These are phyloP conservation scores for Rhabdomys pumilio DNA, from an alignment of 2,797 vertebrate species.

Conservation along the genomic window DNA sequence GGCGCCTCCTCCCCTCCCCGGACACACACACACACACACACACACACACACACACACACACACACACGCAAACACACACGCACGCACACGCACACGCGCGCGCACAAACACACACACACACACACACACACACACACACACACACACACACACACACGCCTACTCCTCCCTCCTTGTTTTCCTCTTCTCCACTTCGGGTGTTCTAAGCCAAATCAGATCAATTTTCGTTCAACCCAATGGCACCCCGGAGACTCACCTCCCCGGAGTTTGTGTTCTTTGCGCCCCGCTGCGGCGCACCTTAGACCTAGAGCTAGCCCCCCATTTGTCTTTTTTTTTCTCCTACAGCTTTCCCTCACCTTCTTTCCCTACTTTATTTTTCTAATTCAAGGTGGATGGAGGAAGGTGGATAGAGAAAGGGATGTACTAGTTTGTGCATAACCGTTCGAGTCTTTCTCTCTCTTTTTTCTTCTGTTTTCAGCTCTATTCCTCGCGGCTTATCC, in stretches of 20 bases:
- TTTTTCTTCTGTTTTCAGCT: background rate
- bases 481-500: background rate
- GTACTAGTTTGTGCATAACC: background rate
- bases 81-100: background rate
- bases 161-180: background rate
- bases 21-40: conserved; percentile 19
- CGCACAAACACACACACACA: conserved; percentile 10
- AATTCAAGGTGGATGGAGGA: background rate
- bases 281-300: background rate
- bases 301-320: conserved; percentile 43
- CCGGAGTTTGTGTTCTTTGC: background rate
- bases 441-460: background rate
- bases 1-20: conserved; percentile 56
- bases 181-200: background rate
- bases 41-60: background rate
- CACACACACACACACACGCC: conserved; percentile 9
- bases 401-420: background rate
- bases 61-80: background rate
- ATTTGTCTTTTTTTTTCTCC: background rate
- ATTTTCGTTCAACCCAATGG: conserved; percentile 18
- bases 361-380: conserved; percentile 43
- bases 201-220: conserved; percentile 63
- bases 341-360: background rate
- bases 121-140: conserved; percentile 24
- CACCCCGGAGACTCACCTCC: background rate